Base-by-base conservation (phyloP, 2,113 vertebrate genomes). In the Alligator sinensis region DNA sequence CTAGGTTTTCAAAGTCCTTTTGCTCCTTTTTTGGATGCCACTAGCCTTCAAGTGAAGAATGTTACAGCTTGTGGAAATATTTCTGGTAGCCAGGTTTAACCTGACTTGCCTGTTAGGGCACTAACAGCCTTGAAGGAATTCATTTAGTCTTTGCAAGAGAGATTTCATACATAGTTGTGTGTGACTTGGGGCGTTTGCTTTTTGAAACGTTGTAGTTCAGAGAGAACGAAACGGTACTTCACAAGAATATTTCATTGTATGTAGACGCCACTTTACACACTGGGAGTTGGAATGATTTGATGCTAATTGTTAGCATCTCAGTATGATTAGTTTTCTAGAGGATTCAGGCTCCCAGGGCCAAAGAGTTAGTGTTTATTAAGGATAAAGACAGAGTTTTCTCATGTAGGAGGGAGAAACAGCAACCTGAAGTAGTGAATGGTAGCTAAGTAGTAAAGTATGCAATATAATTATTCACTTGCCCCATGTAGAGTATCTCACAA, bases 1-100 rank as follows among this genome's bases (percentile, higher is more conserved):
- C 91, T 64, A 13, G 21, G 19, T 34, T 93, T 85, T 95, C 64
- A 76, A 89, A 89, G 61, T 74, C 16, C 70, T 92, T 94, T 62
- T 0, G 0, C 34, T 22, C 74, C 6, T 88, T 47, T 81, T 79
- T 68, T 80, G 5, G 57, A 28, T 82, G 76, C 61, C 55, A 84
- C 28, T 91, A 74, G 58, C 28, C 78, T 92, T 66, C 47, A 85
- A 27, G 27, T 55, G 79, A 62, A 38, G 59, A 47, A 47, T 77
- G 66, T 86, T 90, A 84, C 5, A 3, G n/a, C 0, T 0, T 55
- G 70, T 93, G 83, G 38, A 47, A 57, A 47, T 80, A 38, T 38
- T 12, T 12, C 34, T 74, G 30, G 14, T 15, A 74, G 70, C 21
- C 34, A 72, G 30, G 25, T 47, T 11, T 74, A 57, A 38, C 86